These are phyloP conservation scores for Dolichotis patagonum DNA, from an alignment of 2,113 vertebrate genomes.

Conservation along the genomic window DNA sequence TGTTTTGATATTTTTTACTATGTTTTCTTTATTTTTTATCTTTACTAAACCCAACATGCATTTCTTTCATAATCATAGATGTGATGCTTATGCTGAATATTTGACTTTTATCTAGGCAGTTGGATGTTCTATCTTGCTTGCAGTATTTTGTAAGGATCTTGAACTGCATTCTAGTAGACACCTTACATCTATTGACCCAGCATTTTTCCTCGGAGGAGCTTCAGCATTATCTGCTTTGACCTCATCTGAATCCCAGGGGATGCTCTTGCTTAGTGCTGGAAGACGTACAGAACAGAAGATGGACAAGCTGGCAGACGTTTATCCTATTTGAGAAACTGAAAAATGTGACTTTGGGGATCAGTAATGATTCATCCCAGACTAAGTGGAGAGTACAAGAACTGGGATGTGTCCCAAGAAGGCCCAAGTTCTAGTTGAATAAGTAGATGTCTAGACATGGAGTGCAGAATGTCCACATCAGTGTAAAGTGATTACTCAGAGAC, in stretches of 20 bases:
- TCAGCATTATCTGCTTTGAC: constrained; percentile 4
- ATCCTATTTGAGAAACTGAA: constrained; percentile 10
- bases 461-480: background rate
- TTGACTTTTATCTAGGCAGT: background rate
- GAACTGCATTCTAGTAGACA: background rate
- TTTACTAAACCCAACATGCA: background rate
- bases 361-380: background rate
- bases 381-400: constrained; percentile 30
- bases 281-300: constrained; percentile 11
- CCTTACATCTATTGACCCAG: background rate
- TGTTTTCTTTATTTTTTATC: background rate
- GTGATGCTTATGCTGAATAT: background rate
- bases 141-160: background rate
- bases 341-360: constrained; percentile 33
- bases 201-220: constrained; percentile 34
- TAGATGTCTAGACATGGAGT: constrained; percentile 34
- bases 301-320: constrained; percentile 38
- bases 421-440: constrained; percentile 41
- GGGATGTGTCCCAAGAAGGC: constrained; percentile 15
- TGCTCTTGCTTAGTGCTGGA: background rate
- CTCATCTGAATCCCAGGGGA: background rate
- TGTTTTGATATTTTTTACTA: background rate
- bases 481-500: background rate
- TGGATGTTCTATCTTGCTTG: background rate
- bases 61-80: constrained; percentile 37